A percentile compares a stretch with the other conserved stretches of the same genome.
phyloP scores from a whole-genome alignment of 2,888 invertebrate genomes.

The Notodonta ziczac region DNA sequence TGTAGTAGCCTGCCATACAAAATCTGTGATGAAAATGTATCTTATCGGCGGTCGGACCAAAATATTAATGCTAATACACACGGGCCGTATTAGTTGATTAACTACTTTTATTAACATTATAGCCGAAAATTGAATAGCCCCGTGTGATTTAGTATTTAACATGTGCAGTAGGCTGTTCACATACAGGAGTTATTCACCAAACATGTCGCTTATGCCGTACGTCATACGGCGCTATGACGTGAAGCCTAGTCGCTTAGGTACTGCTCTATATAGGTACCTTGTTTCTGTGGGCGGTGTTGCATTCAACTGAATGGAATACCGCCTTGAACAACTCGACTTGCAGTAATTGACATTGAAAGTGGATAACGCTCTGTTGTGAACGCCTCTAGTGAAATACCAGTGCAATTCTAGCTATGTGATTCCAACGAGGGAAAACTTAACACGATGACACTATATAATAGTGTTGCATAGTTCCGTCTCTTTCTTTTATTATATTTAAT shows the following conservation, averaged over 20 bases:
- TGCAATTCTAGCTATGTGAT: slow-evolving; percentile 9
- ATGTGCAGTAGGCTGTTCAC: neutral
- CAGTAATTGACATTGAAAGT: neutral
- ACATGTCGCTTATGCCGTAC: neutral
- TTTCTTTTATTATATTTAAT: slow-evolving; percentile 42
- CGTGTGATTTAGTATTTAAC: neutral
- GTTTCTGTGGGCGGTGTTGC: no score
- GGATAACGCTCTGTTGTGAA: neutral
- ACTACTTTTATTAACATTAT: slow-evolving; percentile 1
- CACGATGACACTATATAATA: slow-evolving; percentile 34
- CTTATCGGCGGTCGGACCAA: slow-evolving; percentile 1
- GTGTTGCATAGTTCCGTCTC: slow-evolving; percentile 41
- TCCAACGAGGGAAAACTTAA: neutral
- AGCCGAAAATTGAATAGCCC: neutral
- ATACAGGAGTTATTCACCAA: neutral
- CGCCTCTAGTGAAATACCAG: slow-evolving; percentile 3
- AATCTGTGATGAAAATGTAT: neutral
- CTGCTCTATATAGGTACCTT: no score
- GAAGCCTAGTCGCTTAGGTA: no score
- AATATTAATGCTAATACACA: neutral
- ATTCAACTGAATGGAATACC: no score
- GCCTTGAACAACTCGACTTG: no score
- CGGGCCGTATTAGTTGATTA: neutral
- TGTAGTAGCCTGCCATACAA: neutral
- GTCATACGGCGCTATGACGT: no score